Evolutionary conservation across 30 jellyfish, hydroid and myxozoan species (phyloP), one percentile per base, ranked within the genome.

Genomic region (Nemopilema nomurai): DNA sequence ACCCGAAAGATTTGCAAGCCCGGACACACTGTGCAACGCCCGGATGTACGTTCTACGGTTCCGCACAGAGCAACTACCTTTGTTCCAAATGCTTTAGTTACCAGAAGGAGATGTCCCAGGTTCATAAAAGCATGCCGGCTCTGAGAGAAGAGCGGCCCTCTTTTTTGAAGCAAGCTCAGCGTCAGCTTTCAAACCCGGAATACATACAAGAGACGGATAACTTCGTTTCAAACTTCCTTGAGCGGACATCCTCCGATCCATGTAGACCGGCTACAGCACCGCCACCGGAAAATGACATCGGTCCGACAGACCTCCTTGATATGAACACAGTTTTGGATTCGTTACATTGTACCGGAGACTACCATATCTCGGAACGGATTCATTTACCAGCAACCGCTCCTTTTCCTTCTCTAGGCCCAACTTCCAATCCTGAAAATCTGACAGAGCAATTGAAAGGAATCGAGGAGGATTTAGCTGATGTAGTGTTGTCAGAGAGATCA

Each of bases 51-150:
- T 77, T 71, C 51, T 91, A 31, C 63, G 98, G 98, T 19, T 23
- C 93, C 16, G 77, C 83, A n/a, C 81, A 73, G 29, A 86, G 88
- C 63, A 71, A 67, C 49, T 90, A 89, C 51, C 87, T 79, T n/a
- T 91, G 98, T 51, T 91, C 98, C 20, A 80, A 74, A 28, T 91
- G 98, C 78, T 91, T 79, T 77, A 77, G 78, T 19, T 50, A 30
- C 22, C 95, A 86, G 51, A 63, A 19, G 28, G 76, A 86, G 23
- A 25, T 62, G 31, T 49, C 95, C 50, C 32, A 52, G 80, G 76
- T 68, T 30, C 89, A 67, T 30, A 86, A 51, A 32, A 77, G 80
- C 53, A 32, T 74, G 88, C 93, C 93, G 19, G 67, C 88, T 1
- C 24, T 76, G 86, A 62, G 52, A 53, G 89, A 76, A 20, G 89